Evolutionary conservation across 53 echinoderm and acorn worm genomes (phyloP), one percentile per base, ranked within the genome.

Genomic region (Henricia sp.): DNA sequence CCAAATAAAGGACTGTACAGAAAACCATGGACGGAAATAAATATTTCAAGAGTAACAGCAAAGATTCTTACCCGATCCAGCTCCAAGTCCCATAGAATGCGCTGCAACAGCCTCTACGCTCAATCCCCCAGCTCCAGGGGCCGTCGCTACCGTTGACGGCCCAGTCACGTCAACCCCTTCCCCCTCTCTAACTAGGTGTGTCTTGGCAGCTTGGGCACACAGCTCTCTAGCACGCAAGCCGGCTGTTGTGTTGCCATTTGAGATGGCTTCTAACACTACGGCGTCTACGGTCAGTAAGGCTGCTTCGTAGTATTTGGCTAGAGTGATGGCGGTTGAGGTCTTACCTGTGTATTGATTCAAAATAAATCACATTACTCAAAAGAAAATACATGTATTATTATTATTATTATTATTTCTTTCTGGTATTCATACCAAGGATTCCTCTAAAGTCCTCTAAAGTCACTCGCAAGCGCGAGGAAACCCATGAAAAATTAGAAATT

Each of bases 301-400:
- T 50, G 99, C 92, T 83, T 95, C 99, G 43, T 99, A 99, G 87
- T 99, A 89, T 74, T 99, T 99, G 74, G 99, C 99, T 13, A 99
- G 82, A 23, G 91, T 91, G 34, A 99, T 94, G 41, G 94, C 95
- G 42, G 99, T 87, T n/a, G 88, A 90, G 50, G 99, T 99, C 68
- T 99, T 99, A 17, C 99, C 99, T 99, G 74, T 59, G 12, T 28
- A 1, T n/a, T 8, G 34, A 66, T 2, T 16, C 33, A 63, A 59
- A 27, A 60, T 13, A 19, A 20, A 10, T 60, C 8, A 27, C n/a
- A 20, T 60, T 10, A 20, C n/a, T n/a, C n/a, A n/a, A n/a, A n/a
- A n/a, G n/a, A n/a, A n/a, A n/a, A n/a, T n/a, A n/a, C n/a, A n/a
- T n/a, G n/a, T n/a, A n/a, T n/a, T n/a, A n/a, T n/a, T n/a, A n/a